Base-by-base conservation (phyloP, 2,888 invertebrate genomes). In the Patella depressa region DNA sequence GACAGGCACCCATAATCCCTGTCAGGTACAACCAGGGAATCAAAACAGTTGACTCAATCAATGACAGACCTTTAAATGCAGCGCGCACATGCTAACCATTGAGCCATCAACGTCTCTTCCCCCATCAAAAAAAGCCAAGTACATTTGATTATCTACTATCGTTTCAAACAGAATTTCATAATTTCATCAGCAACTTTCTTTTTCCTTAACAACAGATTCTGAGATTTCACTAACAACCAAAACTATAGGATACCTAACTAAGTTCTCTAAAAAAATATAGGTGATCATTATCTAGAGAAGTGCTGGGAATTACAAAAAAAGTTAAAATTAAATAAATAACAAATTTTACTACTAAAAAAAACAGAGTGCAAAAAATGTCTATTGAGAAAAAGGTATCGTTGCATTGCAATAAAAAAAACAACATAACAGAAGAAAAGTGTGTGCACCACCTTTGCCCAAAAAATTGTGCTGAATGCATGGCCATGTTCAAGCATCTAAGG, bases 251-350 rank as follows among this genome's bases (percentile, higher is more conserved):
- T 65, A 24, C 24, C 65, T 65, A 65, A 24, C 65, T 65, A 65
- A 19, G 12, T 65, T 65, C 24, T 24, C 24, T 65, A 24, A 19
- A 19, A 65, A 65, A 65, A 65, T 24, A 65, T 24, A 65, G 65
- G 65, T 65, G 65, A 65, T 17, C 65, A n/a, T 15, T 65, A 11
- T 65, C 65, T 65, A 65, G 45, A 45, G 45, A 45, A 45, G 65
- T 65, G 65, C 65, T 65, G 65, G 65, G 65, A 65, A 65, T 65
- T 65, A 65, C 65, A 65, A 65, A 65, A 65, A 24, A 65, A 24
- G 65, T 45, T 45, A 45, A 45, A 45, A 45, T 45, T 34, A 34
- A 34, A 34, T 5, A 45, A 45, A 45, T 45, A 45, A 45, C 45
- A 45, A 65, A 24, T 65, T 65, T 65, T 24, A 24, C 65, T 65